Base-by-base conservation (phyloP, 1,140 invertebrate species). In the Ptiloglossa arizonensis region DNA sequence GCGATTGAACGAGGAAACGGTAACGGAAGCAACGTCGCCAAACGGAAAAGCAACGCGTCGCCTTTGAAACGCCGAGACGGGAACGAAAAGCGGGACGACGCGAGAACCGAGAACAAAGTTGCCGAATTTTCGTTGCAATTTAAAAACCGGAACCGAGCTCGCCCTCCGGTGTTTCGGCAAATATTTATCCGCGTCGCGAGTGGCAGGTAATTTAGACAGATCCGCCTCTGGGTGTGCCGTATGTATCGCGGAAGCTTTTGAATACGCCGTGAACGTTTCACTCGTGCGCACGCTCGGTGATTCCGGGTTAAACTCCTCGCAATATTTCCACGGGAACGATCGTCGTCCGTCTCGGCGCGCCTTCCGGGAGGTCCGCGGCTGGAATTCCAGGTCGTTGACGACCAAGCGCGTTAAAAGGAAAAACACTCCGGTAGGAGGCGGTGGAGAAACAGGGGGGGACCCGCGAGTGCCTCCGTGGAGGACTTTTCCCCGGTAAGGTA, bases 281-380 rank as follows among this genome's bases (percentile, higher is more conserved):
- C 5, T 60, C 19, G 52, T 6, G 29, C 52, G 54, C 52, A 24
- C 60, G 48, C 24, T n/a, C 13, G 9, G 38, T 29, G 24, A 46
- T 48, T 70, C 35, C 24, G 22, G 29, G 50, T 50, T 41, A 57
- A 73, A 73, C 69, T 62, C 35, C 46, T 79, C 60, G 76, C 60
- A n/a, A 72, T 59, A 73, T 79, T 64, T 78, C 41, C 52, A 74
- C 60, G 56, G 27, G 38, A 67, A 75, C 63, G 63, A 80, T 62
- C 63, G 32, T 52, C 19, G 70, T 75, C 15, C 15, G 38, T 22
- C 68, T 24, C 11, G 59, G 9, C 32, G 38, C 24, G 60, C 79
- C 66, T 80, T 64, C 74, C 66, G 79, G 79, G 79, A 70, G 74
- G 66, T 71, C 75, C 6, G 19, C 22, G 3, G 50, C 24, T 75